Conservation (phyloP, 2,113 vertebrate genomes). For the Fulica atra region DNA sequence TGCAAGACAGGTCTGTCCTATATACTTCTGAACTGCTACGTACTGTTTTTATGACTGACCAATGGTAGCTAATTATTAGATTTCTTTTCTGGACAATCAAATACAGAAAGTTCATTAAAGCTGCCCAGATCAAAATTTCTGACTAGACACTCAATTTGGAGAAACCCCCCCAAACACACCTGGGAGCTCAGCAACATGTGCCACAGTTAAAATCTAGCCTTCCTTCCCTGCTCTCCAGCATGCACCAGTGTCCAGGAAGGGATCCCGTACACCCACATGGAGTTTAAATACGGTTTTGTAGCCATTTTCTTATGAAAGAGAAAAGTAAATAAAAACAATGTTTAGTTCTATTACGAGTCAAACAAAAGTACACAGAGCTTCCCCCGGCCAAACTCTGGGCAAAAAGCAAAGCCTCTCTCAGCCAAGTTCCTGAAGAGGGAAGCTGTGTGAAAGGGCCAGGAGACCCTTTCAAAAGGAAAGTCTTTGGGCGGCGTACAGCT, state of each 20-base stretch:
- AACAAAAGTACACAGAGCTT: conserved; percentile 48
- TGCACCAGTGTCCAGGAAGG: background rate
- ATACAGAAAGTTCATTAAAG: background rate
- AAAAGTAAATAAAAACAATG: conserved; percentile 55
- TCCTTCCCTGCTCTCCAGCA: background rate
- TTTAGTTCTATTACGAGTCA: conserved; percentile 21
- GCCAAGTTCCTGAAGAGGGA: conserved; percentile 33
- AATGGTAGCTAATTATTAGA: background rate
- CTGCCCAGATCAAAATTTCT: background rate
- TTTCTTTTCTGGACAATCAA: background rate
- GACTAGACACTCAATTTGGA: background rate
- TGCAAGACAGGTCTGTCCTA: background rate
- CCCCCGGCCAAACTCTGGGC: background rate
- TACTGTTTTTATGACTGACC: background rate
- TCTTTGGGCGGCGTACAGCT: conserved; percentile 14
- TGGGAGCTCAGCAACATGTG: conserved; percentile 24
- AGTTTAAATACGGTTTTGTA: conserved; percentile 47
- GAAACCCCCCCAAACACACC: background rate
- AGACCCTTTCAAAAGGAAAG: conserved; percentile 39
- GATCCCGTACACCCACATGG: background rate
- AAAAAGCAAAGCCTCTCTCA: conserved; percentile 3
- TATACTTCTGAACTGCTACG: background rate
- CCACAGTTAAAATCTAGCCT: background rate
- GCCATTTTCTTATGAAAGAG: conserved; percentile 39
- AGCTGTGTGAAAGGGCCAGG: conserved; percentile 7